Base-by-base conservation (phyloP, 2,797 vertebrate genomes). In the Hafferia zeledoni region DNA sequence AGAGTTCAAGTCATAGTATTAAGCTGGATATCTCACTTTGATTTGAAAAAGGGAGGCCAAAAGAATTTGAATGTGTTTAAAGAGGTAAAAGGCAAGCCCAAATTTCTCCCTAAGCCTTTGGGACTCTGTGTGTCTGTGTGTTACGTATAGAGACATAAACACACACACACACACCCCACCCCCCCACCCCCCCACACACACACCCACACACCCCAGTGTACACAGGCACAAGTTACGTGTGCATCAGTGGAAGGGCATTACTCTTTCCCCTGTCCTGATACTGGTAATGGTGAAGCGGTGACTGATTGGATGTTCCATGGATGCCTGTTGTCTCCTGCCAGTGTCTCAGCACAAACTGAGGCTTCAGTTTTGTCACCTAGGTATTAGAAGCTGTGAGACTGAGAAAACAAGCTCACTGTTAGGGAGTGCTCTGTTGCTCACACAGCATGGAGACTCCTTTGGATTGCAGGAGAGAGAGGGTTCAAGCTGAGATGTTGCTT, bases 401-500 rank as follows among this genome's bases (percentile, higher is more conserved):
- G 53, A 64, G 50, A 56, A 77, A 77, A 72, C 6, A 23, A 31
- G 22, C 16, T 30, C 17, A 30, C 17, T 44, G 31, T 57, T 47
- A 17, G 1, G 18, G 47, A 64, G 17, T 47, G 27, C n/a, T 7
- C 17, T 17, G 23, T 53, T 75, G 71, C 12, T 75, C 6, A 1
- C 35, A 20, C 17, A 49, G 35, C 20, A 15, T 33, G 41, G 28
- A 83, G 22, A 17, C 47, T 14, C 12, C 39, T 80, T 44, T 59
- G 37, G 22, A 18, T 14, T 22, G 2, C 5, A 0, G 7, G 15
- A 52, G 24, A n/a, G 15, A 24, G 31, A 3, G 30, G 31, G 4
- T 49, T 68, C 74, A 71, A 17, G 6, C 23, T 41, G 37, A 20
- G 9, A 22, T 52, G 41, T 23, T 59, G 5, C 12, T 61, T n/a